These are phyloP conservation scores for Argyresthia albistria DNA, from an alignment of 2,888 invertebrate species.

Conservation along the genomic window DNA sequence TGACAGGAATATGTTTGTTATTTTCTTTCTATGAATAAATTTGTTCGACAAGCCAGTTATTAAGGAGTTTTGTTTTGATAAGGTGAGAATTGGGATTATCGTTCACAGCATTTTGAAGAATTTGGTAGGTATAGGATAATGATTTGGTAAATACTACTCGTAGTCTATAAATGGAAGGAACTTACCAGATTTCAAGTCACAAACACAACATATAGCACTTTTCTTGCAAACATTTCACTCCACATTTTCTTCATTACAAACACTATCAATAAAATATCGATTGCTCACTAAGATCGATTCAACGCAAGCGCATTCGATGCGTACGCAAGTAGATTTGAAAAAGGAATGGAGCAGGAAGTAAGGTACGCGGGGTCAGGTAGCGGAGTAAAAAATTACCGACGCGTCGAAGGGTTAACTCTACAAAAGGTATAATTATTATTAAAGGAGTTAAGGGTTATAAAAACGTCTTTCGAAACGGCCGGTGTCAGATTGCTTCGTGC, in stretches of 20 bases:
- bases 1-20: slow-evolving; percentile 50
- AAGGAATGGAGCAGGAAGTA: slow-evolving; percentile 67
- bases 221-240: background rate
- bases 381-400: slow-evolving; percentile 58
- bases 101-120: too few species aligned
- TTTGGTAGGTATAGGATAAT: too few species aligned
- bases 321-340: slow-evolving; percentile 44
- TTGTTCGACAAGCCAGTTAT: background rate
- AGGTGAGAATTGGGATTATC: too few species aligned
- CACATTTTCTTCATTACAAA: background rate
- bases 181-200: background rate
- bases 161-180: background rate
- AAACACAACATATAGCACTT: background rate
- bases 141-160: too few species aligned
- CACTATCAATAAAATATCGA: slow-evolving; percentile 21
- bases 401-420: slow-evolving; percentile 65
- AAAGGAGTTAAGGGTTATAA: slow-evolving; percentile 37
- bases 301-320: slow-evolving; percentile 17
- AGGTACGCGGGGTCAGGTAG: slow-evolving; percentile 62
- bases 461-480: slow-evolving; percentile 31
- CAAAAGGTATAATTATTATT: slow-evolving; percentile 64
- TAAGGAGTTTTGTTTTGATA: too few species aligned
- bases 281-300: slow-evolving; percentile 42
- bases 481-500: slow-evolving; percentile 38
- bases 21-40: slow-evolving; percentile 14